Conservation (phyloP, 2,113 vertebrate species). For the Chaenocephalus aceratus region DNA sequence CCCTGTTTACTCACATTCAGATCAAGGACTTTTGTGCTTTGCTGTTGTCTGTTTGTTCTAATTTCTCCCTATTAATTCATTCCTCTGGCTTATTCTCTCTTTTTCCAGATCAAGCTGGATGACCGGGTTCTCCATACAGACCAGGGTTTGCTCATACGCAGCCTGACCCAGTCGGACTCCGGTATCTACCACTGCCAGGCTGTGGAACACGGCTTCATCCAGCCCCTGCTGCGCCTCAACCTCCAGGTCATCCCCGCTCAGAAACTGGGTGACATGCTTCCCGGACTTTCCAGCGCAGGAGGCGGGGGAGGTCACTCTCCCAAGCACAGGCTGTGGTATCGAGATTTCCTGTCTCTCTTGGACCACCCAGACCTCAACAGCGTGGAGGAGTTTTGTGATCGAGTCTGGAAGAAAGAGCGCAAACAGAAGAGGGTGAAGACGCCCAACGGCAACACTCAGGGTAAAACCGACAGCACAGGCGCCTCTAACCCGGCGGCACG, state of each 20-base stretch:
- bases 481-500: constrained; percentile 22
- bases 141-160: constrained; percentile 93
- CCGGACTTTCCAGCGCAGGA: constrained; percentile 66
- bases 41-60: not conserved
- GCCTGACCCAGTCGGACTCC: constrained; percentile 87
- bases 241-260: constrained; percentile 94
- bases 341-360: constrained; percentile 96
- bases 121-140: constrained; percentile 91
- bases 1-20: not conserved
- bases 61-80: not conserved
- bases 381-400: constrained; percentile 98
- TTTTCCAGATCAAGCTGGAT: constrained; percentile 87
- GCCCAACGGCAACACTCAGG: constrained; percentile 68
- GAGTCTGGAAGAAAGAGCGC: constrained; percentile 97
- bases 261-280: constrained; percentile 92
- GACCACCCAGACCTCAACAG: constrained; percentile 98
- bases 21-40: not conserved
- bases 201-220: constrained; percentile 96
- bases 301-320: constrained; percentile 78
- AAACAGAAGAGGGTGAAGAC: constrained; percentile 91
- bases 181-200: constrained; percentile 94
- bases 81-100: constrained; percentile 22
- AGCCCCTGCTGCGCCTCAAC: constrained; percentile 92
- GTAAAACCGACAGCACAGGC: constrained; percentile 30
- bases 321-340: constrained; percentile 95